Conservation (phyloP, 2,888 invertebrate genomes). For the Eledone cirrhosa region DNA sequence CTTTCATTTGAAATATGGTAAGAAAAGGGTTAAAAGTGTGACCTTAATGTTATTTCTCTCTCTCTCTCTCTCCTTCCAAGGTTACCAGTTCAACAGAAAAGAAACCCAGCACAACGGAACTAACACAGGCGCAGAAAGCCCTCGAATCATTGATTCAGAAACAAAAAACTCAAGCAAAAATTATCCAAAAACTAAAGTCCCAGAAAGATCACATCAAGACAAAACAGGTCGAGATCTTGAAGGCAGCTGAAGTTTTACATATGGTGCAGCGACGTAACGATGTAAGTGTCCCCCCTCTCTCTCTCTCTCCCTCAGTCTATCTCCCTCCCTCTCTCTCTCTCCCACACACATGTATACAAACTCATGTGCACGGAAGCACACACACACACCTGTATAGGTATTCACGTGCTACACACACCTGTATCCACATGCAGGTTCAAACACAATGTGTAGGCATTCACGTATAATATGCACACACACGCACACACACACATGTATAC, state of each 20-base stretch:
- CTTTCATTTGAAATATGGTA: too few species aligned
- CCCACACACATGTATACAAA: too few species aligned
- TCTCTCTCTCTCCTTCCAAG: neutral
- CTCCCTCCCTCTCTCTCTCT: too few species aligned
- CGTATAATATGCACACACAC: too few species aligned
- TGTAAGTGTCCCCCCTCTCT: conserved; percentile 7
- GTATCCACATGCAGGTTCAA: too few species aligned
- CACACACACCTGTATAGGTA: too few species aligned
- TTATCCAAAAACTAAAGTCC: conserved; percentile 43
- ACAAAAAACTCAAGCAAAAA: conserved; percentile 39
- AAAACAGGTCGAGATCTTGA: conserved; percentile 40
- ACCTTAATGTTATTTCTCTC: too few species aligned
- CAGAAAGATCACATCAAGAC: conserved; percentile 43
- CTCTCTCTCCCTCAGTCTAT: neutral
- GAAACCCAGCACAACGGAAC: conserved; percentile 38
- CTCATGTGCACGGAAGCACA: too few species aligned
- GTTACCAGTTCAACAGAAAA: conserved; percentile 30
- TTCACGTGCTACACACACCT: too few species aligned
- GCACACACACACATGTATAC: too few species aligned
- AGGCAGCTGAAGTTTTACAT: conserved; percentile 38
- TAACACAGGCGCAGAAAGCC: conserved; percentile 34
- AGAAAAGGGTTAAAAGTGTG: too few species aligned
- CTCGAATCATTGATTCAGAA: conserved; percentile 34
- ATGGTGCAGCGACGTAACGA: conserved; percentile 24
- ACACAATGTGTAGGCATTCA: too few species aligned